A percentile compares a stretch with the other conserved stretches of the same genome.
Evolutionary conservation across 2,113 vertebrate species (phyloP).

Genomic region (Terrapene triunguis): DNA sequence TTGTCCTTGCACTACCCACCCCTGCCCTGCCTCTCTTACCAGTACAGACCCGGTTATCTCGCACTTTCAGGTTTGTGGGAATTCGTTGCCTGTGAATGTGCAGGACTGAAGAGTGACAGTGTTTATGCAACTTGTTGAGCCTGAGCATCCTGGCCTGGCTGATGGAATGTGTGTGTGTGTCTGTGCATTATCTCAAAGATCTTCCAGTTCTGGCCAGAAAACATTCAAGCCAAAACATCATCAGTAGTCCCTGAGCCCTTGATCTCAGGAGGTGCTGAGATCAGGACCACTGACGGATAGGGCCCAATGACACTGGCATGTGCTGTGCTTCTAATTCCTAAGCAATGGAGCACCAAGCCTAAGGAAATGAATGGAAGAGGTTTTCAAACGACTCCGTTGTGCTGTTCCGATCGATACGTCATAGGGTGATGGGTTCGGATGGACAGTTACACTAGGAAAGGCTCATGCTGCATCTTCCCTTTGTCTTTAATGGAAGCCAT

Average conservation of each 20-base stretch:
- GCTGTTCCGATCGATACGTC: neutral
- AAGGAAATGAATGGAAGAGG: neutral
- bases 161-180: neutral
- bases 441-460: neutral
- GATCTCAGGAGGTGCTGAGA: neutral
- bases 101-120: neutral
- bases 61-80: neutral
- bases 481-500: neutral
- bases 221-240: neutral
- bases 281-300: neutral
- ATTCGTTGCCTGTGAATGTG: accelerated
- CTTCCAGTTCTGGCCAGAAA: neutral
- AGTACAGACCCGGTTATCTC: neutral
- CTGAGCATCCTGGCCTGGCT: neutral
- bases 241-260: neutral
- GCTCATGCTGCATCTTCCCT: neutral
- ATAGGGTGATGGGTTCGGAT: neutral
- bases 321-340: neutral
- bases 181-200: neutral
- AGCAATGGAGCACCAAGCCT: neutral
- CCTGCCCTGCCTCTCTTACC: neutral
- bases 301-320: neutral
- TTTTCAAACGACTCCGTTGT: neutral
- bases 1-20: neutral
- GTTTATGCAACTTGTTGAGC: neutral